Conservation (phyloP, 2,888 invertebrate genomes). For the Perdita meconis region DNA sequence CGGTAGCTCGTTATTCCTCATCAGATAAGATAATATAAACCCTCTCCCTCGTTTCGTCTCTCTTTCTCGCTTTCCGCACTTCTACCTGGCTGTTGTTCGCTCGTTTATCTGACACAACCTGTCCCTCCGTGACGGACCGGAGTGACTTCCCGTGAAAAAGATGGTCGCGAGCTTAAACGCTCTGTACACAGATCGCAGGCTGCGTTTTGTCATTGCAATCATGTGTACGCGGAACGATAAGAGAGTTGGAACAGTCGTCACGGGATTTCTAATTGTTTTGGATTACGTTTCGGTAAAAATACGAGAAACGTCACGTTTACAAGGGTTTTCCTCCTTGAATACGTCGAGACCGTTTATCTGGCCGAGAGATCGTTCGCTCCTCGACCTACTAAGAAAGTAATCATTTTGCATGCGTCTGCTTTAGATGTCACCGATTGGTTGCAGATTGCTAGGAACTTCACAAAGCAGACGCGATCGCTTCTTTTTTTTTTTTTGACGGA, state of each 20-base stretch:
- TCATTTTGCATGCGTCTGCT: slow-evolving; percentile 4
- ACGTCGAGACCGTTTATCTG: slow-evolving; percentile 11
- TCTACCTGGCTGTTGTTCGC: background rate
- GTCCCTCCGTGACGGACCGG: background rate
- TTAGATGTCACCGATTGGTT: background rate
- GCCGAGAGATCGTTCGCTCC: background rate
- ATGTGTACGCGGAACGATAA: slow-evolving; percentile 28
- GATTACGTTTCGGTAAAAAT: slow-evolving; percentile 41
- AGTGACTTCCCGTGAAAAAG: background rate
- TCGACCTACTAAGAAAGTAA: slow-evolving; percentile 33
- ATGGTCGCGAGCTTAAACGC: background rate
- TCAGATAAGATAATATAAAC: slow-evolving; percentile 71
- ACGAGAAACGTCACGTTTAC: slow-evolving; percentile 10
- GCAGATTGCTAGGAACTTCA: background rate
- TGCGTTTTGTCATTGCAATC: slow-evolving; percentile 36
- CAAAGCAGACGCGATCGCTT: background rate
- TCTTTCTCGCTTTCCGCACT: background rate
- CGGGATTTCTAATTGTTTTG: slow-evolving; percentile 49
- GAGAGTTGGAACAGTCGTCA: slow-evolving; percentile 31
- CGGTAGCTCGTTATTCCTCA: slow-evolving; percentile 51
- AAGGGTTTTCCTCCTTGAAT: background rate
- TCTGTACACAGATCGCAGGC: background rate
- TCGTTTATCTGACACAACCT: background rate
- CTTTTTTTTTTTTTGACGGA: too few species aligned
- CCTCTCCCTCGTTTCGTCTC: slow-evolving; percentile 8